These are phyloP conservation scores for Phymatocera aterrima DNA, from an alignment of 2,888 invertebrate genomes.

Conservation along the genomic window DNA sequence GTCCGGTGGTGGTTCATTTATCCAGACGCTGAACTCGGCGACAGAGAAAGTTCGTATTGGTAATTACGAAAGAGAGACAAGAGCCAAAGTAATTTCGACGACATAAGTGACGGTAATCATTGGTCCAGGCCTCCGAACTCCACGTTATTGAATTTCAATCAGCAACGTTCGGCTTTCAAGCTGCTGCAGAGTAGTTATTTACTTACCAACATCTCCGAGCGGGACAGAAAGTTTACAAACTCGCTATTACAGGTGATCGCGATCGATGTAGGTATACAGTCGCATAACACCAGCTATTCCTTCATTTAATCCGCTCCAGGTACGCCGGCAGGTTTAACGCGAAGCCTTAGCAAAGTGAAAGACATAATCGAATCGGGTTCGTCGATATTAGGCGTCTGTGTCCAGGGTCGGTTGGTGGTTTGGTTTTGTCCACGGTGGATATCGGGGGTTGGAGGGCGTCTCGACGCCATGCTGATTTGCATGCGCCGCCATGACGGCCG, in stretches of 20 bases:
- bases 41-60: neutral
- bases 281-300: neutral
- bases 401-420: slow-evolving; percentile 69
- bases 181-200: slow-evolving; percentile 13
- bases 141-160: slow-evolving; percentile 29
- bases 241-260: slow-evolving; percentile 12
- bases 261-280: neutral
- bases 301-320: neutral
- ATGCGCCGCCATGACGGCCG: slow-evolving; percentile 79
- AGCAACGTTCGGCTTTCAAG: neutral
- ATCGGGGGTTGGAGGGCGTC: slow-evolving; percentile 70
- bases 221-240: slow-evolving; percentile 30
- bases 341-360: slow-evolving; percentile 25
- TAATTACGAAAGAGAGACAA: neutral
- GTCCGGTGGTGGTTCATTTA: neutral
- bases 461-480: slow-evolving; percentile 81
- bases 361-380: slow-evolving; percentile 43
- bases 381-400: slow-evolving; percentile 59
- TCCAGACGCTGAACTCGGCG: neutral
- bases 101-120: slow-evolving; percentile 13
- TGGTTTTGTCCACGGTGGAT: slow-evolving; percentile 63
- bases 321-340: neutral
- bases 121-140: neutral
- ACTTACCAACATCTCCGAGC: slow-evolving; percentile 17
- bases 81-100: neutral